phyloP scores from a whole-genome alignment of 2,113 vertebrate species.

The Mormyrus lacerda region DNA sequence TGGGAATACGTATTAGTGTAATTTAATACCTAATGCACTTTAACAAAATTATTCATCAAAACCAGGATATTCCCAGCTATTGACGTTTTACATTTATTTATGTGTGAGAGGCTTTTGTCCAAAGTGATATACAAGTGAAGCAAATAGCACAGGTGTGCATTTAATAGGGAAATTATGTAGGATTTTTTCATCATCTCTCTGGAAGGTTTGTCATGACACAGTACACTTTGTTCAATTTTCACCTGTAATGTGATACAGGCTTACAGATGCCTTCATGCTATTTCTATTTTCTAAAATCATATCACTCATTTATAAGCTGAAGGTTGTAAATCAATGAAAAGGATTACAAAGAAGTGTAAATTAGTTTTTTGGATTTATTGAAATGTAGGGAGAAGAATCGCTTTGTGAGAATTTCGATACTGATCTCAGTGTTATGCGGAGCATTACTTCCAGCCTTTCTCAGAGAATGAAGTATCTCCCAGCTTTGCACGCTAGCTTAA shows the following conservation, averaged over 20 bases:
- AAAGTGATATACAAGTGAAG: not conserved
- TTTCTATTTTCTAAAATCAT: not conserved
- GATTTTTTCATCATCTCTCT: not conserved
- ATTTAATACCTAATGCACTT: not conserved
- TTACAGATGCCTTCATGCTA: not conserved
- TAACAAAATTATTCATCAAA: not conserved
- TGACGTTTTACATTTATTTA: not conserved
- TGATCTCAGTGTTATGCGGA: not conserved
- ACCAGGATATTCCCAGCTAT: not conserved
- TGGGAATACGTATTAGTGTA: not conserved
- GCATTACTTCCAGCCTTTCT: not conserved
- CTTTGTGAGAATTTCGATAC: not conserved
- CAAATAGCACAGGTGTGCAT: not conserved
- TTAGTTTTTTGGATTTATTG: not conserved
- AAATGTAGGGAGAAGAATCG: not conserved
- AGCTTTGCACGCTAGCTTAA: not conserved
- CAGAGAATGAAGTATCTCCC: not conserved
- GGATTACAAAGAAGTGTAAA: conserved; percentile 3
- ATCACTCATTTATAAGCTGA: not conserved
- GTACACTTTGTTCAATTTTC: not conserved
- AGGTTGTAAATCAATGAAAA: not conserved
- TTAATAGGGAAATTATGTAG: not conserved
- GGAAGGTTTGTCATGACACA: not conserved
- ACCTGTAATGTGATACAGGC: not conserved
- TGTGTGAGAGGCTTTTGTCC: not conserved